Evolutionary conservation across 2,888 invertebrate species (phyloP), one percentile per base, ranked within the genome.

Genomic region (Ametastegia equiseti): DNA sequence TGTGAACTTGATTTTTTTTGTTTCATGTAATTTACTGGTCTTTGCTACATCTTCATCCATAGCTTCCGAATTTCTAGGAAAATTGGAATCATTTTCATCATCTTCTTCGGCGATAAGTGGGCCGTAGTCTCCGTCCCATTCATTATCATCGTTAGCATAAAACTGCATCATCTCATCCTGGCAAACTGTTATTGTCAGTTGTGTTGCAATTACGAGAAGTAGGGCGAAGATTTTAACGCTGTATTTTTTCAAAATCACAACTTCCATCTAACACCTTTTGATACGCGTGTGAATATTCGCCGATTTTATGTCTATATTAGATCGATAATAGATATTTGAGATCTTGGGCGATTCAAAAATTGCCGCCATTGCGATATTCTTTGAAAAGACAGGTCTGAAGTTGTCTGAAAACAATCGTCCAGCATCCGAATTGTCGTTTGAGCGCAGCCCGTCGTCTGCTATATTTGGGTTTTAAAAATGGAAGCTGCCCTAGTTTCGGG

Each of bases 381-480:
- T 4, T 50, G 42, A 23, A 60, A 63, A 39, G 63, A 79, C 39
- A 69, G 6, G 36, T 36, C 57, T 80, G 80, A 80, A 80, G 80
- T 80, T 71, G 11, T 15, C 36, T 27, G 60, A 57, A 19, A 57
- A 71, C 23, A 33, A 80, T 80, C 33, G 45, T 57, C 45, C 65
- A 36, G 50, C n/a, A 23, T 67, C 3, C 30, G 23, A 79, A 15
- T 80, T 60, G 15, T 60, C 69, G 36, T 13, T 57, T 36, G 63
- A 81, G 50, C 81, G 77, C 47, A 77, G 77, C 77, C 77, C 71
- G 81, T 81, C 81, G 81, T 81, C 81, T 81, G 81, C 77, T 77
- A 23, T 0, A 13, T 39, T n/a, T 45, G 65, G 60, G n/a, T 45
- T 65, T 80, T 77, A 45, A 81, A 63, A 45, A 81, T 79, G 67